Evolutionary conservation across 1,140 invertebrate species (phyloP), one percentile per base, ranked within the genome.

Genomic region (Manduca sexta): DNA sequence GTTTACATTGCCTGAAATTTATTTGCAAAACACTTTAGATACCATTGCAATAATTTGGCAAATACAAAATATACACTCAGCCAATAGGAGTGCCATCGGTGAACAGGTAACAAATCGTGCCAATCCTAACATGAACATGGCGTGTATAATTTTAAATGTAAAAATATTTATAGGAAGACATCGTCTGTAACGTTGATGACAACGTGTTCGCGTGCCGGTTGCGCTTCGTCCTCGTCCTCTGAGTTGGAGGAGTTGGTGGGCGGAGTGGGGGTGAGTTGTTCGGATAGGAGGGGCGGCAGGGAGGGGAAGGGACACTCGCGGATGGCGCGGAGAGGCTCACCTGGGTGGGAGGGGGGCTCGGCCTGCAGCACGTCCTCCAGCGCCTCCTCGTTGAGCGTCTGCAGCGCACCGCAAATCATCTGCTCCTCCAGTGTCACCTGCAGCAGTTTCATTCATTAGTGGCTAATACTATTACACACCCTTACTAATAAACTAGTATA

Each of bases 371-470:
- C 93, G 86, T 97, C 95, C 84, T 97, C 95, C 76, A 93, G 91
- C 0, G 95, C 95, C 82, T 97, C 95, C 87, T 97, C 95, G 71
- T 96, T 97, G 2, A 97, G 87, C 0, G 95, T 95, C 83, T 97
- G 95, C 26, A 97, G 80, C 0, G 95, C 95, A 49, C 95, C 95
- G 74, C 94, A 95, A 60, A 97, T 97, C 94, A 97, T 95, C 82
- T 96, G 94, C 70, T 97, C 95, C 84, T 97, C 95, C 52, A 97
- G 86, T 0, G 95, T 96, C 29, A 97, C 94, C 95, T 97, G 59
- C 1, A 3, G 14, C 31, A 45, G n/a, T n/a, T n/a, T n/a, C n/a
- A n/a, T n/a, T n/a, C n/a, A n/a, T n/a, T n/a, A n/a, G n/a, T n/a
- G n/a, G n/a, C n/a, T n/a, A n/a, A n/a, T n/a, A n/a, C n/a, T n/a